Evolutionary conservation across 64 coral and sea anemone species (phyloP).

Genomic region (Pachyseris speciosa): DNA sequence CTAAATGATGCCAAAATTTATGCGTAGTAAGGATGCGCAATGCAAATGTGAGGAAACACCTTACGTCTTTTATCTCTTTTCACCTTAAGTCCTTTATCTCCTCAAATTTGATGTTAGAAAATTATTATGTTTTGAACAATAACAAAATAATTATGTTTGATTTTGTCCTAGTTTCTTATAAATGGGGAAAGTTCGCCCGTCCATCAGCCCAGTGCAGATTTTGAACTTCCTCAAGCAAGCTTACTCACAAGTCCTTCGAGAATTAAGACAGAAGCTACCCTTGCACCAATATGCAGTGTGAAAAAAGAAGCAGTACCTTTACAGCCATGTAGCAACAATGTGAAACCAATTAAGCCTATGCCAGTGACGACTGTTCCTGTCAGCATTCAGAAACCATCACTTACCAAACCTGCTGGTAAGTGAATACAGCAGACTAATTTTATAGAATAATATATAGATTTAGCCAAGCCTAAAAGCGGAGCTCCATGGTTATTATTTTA

Average conservation of each 20-base stretch:
- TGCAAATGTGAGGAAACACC: no score
- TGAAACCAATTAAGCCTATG: slow-evolving; percentile 55
- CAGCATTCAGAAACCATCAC: background rate
- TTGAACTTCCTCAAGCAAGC: slow-evolving; percentile 30
- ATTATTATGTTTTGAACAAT: no score
- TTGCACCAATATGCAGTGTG: slow-evolving; percentile 58
- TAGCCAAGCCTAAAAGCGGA: no score
- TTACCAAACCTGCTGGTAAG: slow-evolving; percentile 25
- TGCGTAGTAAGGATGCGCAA: no score
- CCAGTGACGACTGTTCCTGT: slow-evolving; percentile 25
- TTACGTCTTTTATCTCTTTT: no score
- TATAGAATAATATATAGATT: no score
- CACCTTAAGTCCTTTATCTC: no score
- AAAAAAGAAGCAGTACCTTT: slow-evolving; percentile 64
- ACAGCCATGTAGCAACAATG: slow-evolving; percentile 58
- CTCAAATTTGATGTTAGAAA: no score
- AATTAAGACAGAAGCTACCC: slow-evolving; percentile 69
- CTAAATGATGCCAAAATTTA: no score
- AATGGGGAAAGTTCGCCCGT: slow-evolving; percentile 89
- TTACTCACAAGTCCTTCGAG: background rate
- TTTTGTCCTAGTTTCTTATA: slow-evolving; percentile 60
- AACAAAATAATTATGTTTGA: background rate
- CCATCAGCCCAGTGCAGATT: slow-evolving; percentile 51
- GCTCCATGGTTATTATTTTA: no score
- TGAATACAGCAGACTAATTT: background rate